Evolutionary conservation across 2,113 vertebrate species (phyloP).

Genomic region (Brevimyrus niger): DNA sequence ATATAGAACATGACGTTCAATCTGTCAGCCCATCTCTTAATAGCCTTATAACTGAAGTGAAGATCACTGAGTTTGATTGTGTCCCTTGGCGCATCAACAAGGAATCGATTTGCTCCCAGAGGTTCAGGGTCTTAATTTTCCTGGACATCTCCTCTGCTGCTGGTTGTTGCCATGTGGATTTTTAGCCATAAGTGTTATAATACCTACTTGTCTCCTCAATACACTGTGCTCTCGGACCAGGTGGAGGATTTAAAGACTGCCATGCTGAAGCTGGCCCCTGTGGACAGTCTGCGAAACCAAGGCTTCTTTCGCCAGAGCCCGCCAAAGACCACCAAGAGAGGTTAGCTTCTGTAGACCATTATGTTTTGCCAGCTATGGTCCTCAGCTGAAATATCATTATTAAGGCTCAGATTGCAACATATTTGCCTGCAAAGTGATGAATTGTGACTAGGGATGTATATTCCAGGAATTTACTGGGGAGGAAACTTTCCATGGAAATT

Average conservation of each 20-base stretch:
- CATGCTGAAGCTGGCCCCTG: constrained; percentile 57
- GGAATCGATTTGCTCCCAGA: background rate
- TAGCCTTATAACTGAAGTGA: background rate
- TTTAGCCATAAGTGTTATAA: background rate
- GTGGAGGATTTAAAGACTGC: constrained; percentile 55
- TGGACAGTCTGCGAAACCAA: constrained; percentile 56
- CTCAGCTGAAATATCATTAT: background rate
- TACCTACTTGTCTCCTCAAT: background rate
- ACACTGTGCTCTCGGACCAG: constrained; percentile 35
- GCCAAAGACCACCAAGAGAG: constrained; percentile 64
- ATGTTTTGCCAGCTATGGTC: background rate
- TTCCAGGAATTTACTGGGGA: background rate
- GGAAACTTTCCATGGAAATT: background rate
- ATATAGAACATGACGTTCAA: background rate
- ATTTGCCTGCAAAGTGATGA: background rate
- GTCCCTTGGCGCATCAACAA: background rate
- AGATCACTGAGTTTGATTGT: background rate
- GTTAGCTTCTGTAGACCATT: constrained; percentile 38
- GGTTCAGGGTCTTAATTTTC: background rate
- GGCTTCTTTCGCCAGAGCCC: constrained; percentile 54
- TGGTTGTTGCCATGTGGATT: background rate
- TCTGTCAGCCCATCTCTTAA: background rate
- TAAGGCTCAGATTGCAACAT: background rate
- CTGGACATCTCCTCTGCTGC: background rate
- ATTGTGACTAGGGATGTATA: background rate